Base-by-base conservation (phyloP, 2,797 vertebrate genomes). In the Aphelocoma californica region DNA sequence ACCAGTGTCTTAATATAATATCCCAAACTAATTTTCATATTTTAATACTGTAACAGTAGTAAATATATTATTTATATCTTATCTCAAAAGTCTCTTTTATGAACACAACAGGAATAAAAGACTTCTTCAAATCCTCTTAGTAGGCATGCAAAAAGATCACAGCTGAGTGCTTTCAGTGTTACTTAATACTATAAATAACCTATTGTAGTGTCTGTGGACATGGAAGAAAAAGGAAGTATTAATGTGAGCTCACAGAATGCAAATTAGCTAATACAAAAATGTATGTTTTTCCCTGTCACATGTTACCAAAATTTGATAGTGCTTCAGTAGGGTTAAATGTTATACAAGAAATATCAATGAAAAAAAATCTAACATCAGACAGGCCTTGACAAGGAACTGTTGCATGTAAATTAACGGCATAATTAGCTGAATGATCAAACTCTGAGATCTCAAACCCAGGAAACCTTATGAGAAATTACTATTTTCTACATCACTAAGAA, bases 341-440 rank as follows among this genome's bases (percentile, higher is more conserved):
- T 48, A 51, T 58, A 65, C 6, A 66, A 21, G 31, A 75, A 81
- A 21, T 31, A 83, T 69, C 38, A 80, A 14, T 60, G 20, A n/a
- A 83, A 96, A 96, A 92, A 88, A 62, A 51, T 53, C 32, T 73
- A 36, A 44, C 29, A 81, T 89, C 45, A 86, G 51, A 61, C 25
- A 58, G 78, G 32, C 72, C 50, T 74, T 91, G 75, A 90, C 1
- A 14, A 83, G 65, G 67, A 92, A 72, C 19, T 14, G 17, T 62
- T 91, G 67, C 32, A 6, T 57, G 53, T 61, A 73, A 95, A 82
- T 91, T 90, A 86, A 66, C 84, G 61, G 31, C 23, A 42, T 87
- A 93, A 84, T 97, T 93, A 95, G 73, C 51, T 85, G 95, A 95
- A 84, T 72, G 21, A 85, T 64, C 81, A 83, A 66, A 95, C 2